A percentile compares a stretch with the other conserved stretches of the same genome.
Evolutionary conservation across 2,797 vertebrate species (phyloP).

Genomic region (Cryptoblepharus egeriae): DNA sequence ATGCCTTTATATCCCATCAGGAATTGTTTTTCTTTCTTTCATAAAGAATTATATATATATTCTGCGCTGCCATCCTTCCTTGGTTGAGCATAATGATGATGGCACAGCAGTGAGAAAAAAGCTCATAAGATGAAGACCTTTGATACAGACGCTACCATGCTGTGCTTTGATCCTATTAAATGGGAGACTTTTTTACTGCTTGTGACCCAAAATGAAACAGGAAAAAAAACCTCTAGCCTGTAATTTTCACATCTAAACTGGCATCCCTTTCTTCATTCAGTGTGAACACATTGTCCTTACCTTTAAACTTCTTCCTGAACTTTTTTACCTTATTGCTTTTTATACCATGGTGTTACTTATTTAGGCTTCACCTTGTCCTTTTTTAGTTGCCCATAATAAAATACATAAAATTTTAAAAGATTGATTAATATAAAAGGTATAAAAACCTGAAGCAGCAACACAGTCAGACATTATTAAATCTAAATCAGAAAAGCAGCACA

Average conservation of each 20-base stretch:
- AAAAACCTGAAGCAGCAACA: background rate
- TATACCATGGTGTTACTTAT: background rate
- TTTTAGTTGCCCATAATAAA: background rate
- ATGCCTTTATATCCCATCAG: constrained; percentile 29
- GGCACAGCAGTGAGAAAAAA: background rate
- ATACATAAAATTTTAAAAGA: background rate
- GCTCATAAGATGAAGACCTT: background rate
- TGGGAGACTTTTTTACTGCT: background rate
- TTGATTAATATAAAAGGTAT: background rate
- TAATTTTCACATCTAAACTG: background rate
- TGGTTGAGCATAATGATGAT: background rate
- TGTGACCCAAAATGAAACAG: background rate
- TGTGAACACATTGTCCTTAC: background rate
- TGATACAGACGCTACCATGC: background rate
- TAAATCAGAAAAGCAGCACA: no score
- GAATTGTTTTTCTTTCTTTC: background rate
- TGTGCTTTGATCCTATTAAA: constrained; percentile 1
- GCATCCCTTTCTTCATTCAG: background rate
- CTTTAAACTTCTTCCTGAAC: background rate
- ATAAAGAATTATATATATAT: background rate
- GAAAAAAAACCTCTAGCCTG: no score
- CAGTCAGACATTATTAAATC: background rate
- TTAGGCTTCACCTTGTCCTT: background rate
- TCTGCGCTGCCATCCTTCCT: background rate
- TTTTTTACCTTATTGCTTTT: background rate